A percentile compares a stretch with the other conserved stretches of the same genome.
Evolutionary conservation across 1,140 invertebrate species (phyloP).

Genomic region (Choristoneura fumiferana): DNA sequence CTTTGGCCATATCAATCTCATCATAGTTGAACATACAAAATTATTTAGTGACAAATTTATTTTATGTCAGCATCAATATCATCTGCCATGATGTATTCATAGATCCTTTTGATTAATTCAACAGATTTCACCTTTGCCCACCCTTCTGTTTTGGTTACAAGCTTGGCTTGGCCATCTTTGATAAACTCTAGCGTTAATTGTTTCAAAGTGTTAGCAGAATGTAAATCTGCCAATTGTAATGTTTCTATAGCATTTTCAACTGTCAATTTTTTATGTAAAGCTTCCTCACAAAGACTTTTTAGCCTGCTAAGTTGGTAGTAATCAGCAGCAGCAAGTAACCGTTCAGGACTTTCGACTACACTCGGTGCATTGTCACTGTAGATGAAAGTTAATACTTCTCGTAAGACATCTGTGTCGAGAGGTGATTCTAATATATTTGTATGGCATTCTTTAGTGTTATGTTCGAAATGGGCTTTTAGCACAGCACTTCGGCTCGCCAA

Average conservation of each 20-base stretch:
- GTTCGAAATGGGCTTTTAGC: slow-evolving; percentile 85
- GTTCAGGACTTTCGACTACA: slow-evolving; percentile 70
- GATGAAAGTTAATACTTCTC: slow-evolving; percentile 83
- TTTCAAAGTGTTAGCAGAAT: slow-evolving; percentile 59
- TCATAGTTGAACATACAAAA: too few species aligned
- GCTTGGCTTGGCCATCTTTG: slow-evolving; percentile 65
- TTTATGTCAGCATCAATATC: slow-evolving; percentile 60
- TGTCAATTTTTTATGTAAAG: slow-evolving; percentile 64
- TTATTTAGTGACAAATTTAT: slow-evolving; percentile 21
- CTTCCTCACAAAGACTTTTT: slow-evolving; percentile 67
- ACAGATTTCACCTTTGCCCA: slow-evolving; percentile 64
- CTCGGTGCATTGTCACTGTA: slow-evolving; percentile 84
- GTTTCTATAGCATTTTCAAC: slow-evolving; percentile 71
- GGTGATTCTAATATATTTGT: slow-evolving; percentile 79
- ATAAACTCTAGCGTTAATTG: slow-evolving; percentile 65
- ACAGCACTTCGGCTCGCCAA: slow-evolving; percentile 80
- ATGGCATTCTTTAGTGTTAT: slow-evolving; percentile 83
- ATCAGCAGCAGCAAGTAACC: slow-evolving; percentile 70
- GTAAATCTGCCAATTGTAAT: slow-evolving; percentile 61
- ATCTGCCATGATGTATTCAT: slow-evolving; percentile 68
- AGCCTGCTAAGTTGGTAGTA: slow-evolving; percentile 67
- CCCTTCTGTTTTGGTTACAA: slow-evolving; percentile 65
- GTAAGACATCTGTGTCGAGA: slow-evolving; percentile 81
- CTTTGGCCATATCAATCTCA: too few species aligned
- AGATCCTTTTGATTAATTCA: slow-evolving; percentile 66